Evolutionary conservation across 2,888 invertebrate species (phyloP).

Genomic region (Euzetes globulus): DNA sequence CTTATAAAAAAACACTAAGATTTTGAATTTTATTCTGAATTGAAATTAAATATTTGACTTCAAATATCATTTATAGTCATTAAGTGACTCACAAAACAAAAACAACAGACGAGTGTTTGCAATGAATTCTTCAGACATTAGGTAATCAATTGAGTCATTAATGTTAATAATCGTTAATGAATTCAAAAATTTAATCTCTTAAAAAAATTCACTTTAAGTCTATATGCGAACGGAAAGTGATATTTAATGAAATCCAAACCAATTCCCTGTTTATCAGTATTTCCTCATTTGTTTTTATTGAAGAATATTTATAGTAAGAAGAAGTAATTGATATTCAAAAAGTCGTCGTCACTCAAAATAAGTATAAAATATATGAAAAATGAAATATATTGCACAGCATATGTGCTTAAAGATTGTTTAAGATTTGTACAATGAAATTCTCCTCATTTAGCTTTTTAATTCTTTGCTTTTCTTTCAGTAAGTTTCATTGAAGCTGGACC

Average conservation of each 20-base stretch:
- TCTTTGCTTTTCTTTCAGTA: background rate
- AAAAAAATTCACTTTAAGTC: background rate
- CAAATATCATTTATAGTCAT: background rate
- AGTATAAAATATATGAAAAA: background rate
- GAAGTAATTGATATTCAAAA: too few species aligned
- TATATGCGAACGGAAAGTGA: background rate
- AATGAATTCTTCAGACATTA: background rate
- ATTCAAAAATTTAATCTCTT: background rate
- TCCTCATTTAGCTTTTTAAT: background rate
- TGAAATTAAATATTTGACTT: background rate
- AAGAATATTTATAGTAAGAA: background rate
- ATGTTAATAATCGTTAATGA: background rate
- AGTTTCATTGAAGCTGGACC: background rate
- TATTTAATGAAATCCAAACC: background rate
- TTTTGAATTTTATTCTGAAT: background rate
- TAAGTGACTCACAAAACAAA: background rate
- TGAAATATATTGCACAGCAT: background rate
- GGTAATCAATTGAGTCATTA: background rate
- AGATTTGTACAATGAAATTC: background rate
- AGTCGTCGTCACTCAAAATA: too few species aligned
- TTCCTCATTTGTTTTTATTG: constrained; percentile 15
- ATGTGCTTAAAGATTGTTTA: background rate
- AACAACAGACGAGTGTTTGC: background rate
- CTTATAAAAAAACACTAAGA: background rate
- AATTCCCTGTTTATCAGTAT: background rate